Evolutionary conservation across 2,888 invertebrate genomes (phyloP), one percentile per base, ranked within the genome.

Genomic region (Eretmocerus hayati): DNA sequence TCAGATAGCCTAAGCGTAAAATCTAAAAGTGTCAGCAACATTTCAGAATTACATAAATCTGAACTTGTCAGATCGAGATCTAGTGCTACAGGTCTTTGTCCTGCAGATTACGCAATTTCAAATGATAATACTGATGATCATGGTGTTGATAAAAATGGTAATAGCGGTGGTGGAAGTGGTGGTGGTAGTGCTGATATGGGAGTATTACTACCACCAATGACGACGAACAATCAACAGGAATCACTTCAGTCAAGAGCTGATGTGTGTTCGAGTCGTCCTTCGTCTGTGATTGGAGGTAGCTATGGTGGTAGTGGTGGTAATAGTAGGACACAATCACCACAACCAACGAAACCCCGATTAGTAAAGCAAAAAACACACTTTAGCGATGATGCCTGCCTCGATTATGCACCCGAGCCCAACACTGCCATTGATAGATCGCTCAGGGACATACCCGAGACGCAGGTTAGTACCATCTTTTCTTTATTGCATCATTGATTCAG

Each of bases 361-460:
- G 87, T 90, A 11, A 90, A 90, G 73, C 90, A 90, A 72, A 90
- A 90, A 69, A 87, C 87, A 1, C 81, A 90, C 51, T 83, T 87
- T 64, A 85, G 87, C 64, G 87, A 88, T 32, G 71, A 72, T 46
- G 52, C 56, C 35, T 50, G 39, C 32, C 18, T 13, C 19, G 41
- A 52, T 33, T 59, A 53, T 33, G 54, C 56, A 41, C 55, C 62
- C 47, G 58, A 62, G 51, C n/a, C n/a, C n/a, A 63, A 59, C 63
- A 67, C 65, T 66, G 86, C 85, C 65, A 84, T 85, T 80, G 80
- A 80, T 53, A 50, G 37, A 52, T 48, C 59, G 49, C 52, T 58
- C 52, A 59, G 59, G 52, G 64, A 64, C 54, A 54, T 65, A 57
- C 83, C 84, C 54, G 82, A 84, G 67, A 80, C 81, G 60, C 81